Evolutionary conservation across 2,113 vertebrate genomes (phyloP), one percentile per base, ranked within the genome.

Genomic region (Athene cunicularia): DNA sequence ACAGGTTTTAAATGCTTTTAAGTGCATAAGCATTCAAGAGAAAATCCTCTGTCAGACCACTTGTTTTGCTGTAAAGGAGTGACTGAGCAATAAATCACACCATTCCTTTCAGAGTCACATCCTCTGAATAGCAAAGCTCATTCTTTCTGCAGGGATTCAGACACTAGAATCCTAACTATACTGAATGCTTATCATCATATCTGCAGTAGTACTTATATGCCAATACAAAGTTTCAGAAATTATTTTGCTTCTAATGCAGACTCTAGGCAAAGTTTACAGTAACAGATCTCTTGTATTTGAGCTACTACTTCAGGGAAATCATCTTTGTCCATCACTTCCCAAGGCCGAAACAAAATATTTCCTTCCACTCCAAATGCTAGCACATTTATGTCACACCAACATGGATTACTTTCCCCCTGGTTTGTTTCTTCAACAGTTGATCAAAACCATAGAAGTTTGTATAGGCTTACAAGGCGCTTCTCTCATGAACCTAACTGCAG

Each of bases 371-470:
- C 56, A 49, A 49, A 72, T 5, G 12, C 12, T 59, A 86, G 14
- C 12, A 73, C 22, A 8, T 76, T 74, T 50, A 77, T 20, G 71
- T 50, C 27, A 59, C 26, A 41, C 11, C 45, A 67, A 24, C 9
- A 68, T 5, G 9, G 19, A 18, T 98, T 98, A 80, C 85, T 90
- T 98, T 27, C 60, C 21, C 98, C 98, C 98, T 97, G 95, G 97
- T 98, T 98, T 98, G 71, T 93, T 98, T 97, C 97, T 98, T 94
- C 97, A 98, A 97, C 95, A 82, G 98, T 1, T n/a, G 94, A 97
- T 92, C 75, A 83, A 83, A 93, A 93, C 86, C 91, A 90, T 35
- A 96, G 89, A 95, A 98, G 98, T 97, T 39, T 97, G 73, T 97
- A 98, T n/a, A 97, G 97, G 98, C 98, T 98, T 98, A 83, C 28